These are phyloP conservation scores for Zootoca vivipara DNA, from an alignment of 2,113 vertebrate genomes.

Conservation along the genomic window DNA sequence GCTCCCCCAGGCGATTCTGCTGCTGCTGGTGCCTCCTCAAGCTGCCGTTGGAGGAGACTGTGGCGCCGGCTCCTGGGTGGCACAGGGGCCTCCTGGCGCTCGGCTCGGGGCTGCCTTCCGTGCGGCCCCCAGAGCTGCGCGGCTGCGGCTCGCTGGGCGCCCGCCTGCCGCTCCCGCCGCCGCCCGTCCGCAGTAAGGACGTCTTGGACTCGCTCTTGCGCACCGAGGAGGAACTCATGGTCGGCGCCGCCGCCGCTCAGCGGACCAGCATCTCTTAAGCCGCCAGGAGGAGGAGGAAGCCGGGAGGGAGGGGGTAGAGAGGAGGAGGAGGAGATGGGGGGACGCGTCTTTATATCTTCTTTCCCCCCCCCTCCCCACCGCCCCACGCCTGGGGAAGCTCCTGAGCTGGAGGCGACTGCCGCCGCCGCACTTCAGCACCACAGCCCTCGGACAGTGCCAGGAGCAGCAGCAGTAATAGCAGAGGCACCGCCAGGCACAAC, in stretches of 20 bases:
- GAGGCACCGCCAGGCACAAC: not conserved
- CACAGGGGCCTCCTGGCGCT: constrained; percentile 91
- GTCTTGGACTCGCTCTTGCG: constrained; percentile 90
- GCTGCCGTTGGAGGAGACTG: constrained; percentile 68
- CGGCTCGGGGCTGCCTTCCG: constrained; percentile 74
- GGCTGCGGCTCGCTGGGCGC: constrained; percentile 53
- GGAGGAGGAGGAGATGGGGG: not conserved
- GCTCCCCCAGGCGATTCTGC: constrained; percentile 64
- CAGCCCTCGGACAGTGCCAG: constrained; percentile 55
- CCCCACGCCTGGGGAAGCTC: constrained; percentile 46
- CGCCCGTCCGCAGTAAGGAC: constrained; percentile 79
- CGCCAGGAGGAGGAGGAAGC: constrained; percentile 18
- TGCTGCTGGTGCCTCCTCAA: constrained; percentile 50
- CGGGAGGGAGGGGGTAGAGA: constrained; percentile 61
- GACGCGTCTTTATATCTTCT: constrained; percentile 3
- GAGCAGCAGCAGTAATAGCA: constrained; percentile 48
- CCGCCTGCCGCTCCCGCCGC: constrained; percentile 36
- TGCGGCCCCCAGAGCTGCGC: constrained; percentile 56
- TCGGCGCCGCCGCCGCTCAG: constrained; percentile 71
- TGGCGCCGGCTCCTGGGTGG: constrained; percentile 80
- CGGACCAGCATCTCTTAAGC: constrained; percentile 69
- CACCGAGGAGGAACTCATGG: constrained; percentile 87
- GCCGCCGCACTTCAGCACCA: constrained; percentile 72
- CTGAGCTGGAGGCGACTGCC: constrained; percentile 58
- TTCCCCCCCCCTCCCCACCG: not conserved